Conservation (phyloP, 2,113 vertebrate species). For the Nyctereutes procyonoides region DNA sequence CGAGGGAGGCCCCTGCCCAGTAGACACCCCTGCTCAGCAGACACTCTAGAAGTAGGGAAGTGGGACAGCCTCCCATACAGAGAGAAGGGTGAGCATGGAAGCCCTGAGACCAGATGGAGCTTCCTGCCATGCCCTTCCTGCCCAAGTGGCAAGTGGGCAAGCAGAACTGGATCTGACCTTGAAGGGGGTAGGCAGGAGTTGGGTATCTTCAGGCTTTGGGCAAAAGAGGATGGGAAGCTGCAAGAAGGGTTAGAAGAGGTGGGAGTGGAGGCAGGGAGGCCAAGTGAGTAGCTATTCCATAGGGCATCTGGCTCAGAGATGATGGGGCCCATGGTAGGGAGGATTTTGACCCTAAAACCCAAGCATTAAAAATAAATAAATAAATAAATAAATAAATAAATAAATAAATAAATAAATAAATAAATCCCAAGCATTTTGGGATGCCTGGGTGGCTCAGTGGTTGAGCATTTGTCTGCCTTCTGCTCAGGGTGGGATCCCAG, state of each 20-base stretch:
- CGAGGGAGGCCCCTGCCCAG: not conserved
- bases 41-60: not conserved
- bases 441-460: too few species aligned
- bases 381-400: too few species aligned
- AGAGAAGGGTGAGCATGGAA: not conserved
- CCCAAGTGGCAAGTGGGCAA: not conserved
- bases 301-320: not conserved
- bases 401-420: too few species aligned
- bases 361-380: not conserved
- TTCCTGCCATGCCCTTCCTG: not conserved
- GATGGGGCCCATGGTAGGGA: not conserved
- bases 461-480: too few species aligned
- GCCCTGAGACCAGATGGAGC: not conserved
- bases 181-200: not conserved
- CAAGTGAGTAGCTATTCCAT: too few species aligned
- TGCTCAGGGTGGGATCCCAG: too few species aligned
- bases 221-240: not conserved
- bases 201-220: not conserved
- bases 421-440: too few species aligned
- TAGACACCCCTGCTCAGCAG: not conserved
- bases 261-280: not conserved
- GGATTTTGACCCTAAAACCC: not conserved
- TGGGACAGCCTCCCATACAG: not conserved
- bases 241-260: too few species aligned
- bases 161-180: not conserved